phyloP scores from a whole-genome alignment of 2,888 invertebrate genomes.

The Volucella bombylans region DNA sequence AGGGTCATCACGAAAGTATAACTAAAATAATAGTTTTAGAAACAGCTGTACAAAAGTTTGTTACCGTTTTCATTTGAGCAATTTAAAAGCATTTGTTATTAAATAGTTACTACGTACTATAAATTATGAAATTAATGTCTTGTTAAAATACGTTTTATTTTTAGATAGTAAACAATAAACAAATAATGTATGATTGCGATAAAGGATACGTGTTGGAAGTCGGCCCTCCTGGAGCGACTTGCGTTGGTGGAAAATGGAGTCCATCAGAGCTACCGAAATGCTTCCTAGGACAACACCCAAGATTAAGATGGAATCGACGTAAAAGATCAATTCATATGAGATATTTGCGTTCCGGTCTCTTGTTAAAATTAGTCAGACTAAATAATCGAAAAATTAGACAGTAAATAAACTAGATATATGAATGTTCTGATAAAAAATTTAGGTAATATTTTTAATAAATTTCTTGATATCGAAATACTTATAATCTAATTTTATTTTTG shows the following conservation, averaged over 20 bases:
- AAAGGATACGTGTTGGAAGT: constrained; percentile 93
- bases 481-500: no score
- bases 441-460: not conserved
- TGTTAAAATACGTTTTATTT: constrained; percentile 30
- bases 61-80: no score
- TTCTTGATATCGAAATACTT: no score
- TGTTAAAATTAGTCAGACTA: constrained; percentile 78
- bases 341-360: constrained; percentile 78
- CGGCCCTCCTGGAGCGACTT: constrained; percentile 96
- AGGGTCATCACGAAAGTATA: no score
- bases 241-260: constrained; percentile 96
- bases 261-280: constrained; percentile 93
- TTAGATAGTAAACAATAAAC: constrained; percentile 92
- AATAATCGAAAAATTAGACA: constrained; percentile 10
- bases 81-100: not conserved
- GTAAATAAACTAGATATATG: constrained; percentile 3
- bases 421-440: not conserved
- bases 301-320: constrained; percentile 90
- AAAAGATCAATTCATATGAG: constrained; percentile 83
- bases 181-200: constrained; percentile 97
- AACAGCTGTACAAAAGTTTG: no score
- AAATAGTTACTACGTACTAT: not conserved
- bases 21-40: no score
- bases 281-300: constrained; percentile 92
- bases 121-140: not conserved